These are phyloP conservation scores for Piaya cayana DNA, from an alignment of 2,113 vertebrate genomes.

Conservation along the genomic window DNA sequence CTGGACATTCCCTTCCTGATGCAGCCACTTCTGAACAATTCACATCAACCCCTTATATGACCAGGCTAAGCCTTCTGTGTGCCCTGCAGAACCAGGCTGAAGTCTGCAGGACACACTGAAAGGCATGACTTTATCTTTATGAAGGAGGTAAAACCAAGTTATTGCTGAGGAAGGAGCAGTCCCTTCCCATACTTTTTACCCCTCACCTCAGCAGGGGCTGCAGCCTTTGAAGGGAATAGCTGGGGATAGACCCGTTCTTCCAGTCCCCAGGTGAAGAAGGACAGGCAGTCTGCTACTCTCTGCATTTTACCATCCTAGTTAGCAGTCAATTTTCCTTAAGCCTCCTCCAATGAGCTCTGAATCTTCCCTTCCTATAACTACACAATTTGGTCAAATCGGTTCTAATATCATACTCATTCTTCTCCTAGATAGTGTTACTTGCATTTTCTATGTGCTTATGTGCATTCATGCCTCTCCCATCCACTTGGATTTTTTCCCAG, in stretches of 20 bases:
- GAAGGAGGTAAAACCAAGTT: not conserved
- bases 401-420: not conserved
- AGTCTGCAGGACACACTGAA: not conserved
- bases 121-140: not conserved
- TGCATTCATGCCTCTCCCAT: not conserved
- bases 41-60: not conserved
- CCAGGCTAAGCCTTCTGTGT: not conserved
- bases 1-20: not conserved
- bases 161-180: not conserved
- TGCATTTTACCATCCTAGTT: not conserved
- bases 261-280: not conserved
- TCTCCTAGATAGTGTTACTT: not conserved
- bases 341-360: not conserved
- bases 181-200: not conserved
- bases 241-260: not conserved
- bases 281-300: not conserved
- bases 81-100: not conserved
- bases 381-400: not conserved
- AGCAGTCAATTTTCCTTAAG: not conserved
- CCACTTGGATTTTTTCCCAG: slow-evolving; percentile 33
- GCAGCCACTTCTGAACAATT: not conserved
- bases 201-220: not conserved
- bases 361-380: not conserved
- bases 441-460: not conserved
- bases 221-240: not conserved